These are phyloP conservation scores for Piezodorus guildinii DNA, from an alignment of 1,140 invertebrate species.

Conservation along the genomic window DNA sequence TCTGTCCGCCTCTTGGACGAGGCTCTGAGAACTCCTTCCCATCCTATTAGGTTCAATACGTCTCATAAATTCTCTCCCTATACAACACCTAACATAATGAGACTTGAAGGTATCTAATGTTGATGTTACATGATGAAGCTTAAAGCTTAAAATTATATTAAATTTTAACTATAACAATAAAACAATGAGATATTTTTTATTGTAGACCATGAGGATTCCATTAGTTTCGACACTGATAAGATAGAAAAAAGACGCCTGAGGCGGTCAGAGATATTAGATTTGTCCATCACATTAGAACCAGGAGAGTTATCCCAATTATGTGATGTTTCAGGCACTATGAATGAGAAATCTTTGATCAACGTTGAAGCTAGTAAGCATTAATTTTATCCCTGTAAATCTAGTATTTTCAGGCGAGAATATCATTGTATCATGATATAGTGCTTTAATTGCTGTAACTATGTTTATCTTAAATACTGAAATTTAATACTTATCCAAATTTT, in stretches of 20 bases:
- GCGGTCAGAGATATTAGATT: not conserved
- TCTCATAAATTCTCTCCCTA: not conserved
- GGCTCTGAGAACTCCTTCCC: slow-evolving; percentile 10
- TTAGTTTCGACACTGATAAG: not conserved
- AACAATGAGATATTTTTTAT: slow-evolving; percentile 14
- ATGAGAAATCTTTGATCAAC: not conserved
- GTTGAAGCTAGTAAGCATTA: not conserved
- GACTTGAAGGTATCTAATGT: not conserved
- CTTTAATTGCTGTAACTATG: too few species aligned
- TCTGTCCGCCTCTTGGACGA: slow-evolving; percentile 18
- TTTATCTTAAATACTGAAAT: too few species aligned
- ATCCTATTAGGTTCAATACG: not conserved
- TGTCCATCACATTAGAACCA: not conserved
- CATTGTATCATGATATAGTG: too few species aligned
- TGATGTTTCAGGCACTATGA: not conserved
- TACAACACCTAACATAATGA: not conserved
- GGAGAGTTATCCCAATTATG: not conserved
- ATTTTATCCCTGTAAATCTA: too few species aligned
- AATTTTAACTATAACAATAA: not conserved
- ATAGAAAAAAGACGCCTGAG: slow-evolving; percentile 1
- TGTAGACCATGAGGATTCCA: not conserved
- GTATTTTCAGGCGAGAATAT: too few species aligned
- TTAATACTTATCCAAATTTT: too few species aligned
- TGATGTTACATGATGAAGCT: not conserved
- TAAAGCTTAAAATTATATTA: not conserved